Evolutionary conservation across 2,113 vertebrate genomes (phyloP), one percentile per base, ranked within the genome.

Genomic region (Carlito syrichta): DNA sequence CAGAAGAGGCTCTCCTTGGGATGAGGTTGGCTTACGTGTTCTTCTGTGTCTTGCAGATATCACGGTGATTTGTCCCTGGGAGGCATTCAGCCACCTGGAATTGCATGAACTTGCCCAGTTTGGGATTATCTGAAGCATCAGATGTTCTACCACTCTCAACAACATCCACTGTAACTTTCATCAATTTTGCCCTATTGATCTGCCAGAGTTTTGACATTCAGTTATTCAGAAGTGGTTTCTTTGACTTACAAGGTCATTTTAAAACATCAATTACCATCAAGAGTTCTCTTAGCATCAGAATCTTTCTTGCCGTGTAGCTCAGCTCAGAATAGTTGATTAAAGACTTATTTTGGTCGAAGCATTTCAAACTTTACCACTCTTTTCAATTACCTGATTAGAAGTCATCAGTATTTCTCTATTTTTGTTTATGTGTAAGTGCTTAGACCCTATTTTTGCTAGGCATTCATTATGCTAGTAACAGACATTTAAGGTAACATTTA

Each of bases 51-150:
- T 96, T 97, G 66, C 96, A 99, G 99, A 99, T 96, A 99, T 99
- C 95, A 99, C 98, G 0, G 99, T 99, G 95, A 99, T 99, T 95
- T 99, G 99, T 81, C 99, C 99, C 52, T 99, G 99, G 99, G 99
- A 99, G 98, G 99, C 99, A 2, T 99, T 99, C 97, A 99, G 98
- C 84, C 99, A 99, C 77, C 97, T 99, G 97, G 99, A 99, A 89
- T 93, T 99, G 54, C 99, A 99, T 0, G 99, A 99, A 93, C 97
- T 99, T 2, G 98, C 99, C 71, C 99, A 99, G 95, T 99, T 99
- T 86, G 99, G 99, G 74, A 99, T 99, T 94, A 99, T 99, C 94
- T 99, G 98, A 98, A 17, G 25, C 56, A 54, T 45, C 90, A 93
- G 94, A 79, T 92, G n/a, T n/a, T 91, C 88, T 90, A 6, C 14